Conservation (phyloP, 2,113 vertebrate genomes). For the Thamnaconus septentrionalis region DNA sequence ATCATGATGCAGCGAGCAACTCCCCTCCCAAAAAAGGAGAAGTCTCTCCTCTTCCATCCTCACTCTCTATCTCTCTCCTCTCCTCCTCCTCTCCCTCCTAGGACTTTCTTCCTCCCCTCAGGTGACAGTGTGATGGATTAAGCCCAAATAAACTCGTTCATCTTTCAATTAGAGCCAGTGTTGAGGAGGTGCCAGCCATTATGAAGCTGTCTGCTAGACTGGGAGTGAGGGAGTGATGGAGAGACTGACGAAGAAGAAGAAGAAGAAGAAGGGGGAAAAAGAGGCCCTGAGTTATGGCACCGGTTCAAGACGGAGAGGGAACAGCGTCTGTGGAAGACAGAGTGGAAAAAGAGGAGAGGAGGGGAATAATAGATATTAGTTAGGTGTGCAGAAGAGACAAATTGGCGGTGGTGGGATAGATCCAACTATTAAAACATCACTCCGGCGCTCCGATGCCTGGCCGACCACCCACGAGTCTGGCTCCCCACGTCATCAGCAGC, state of each 20-base stretch:
- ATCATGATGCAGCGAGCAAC: constrained; percentile 10
- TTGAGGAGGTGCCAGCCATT: constrained; percentile 73
- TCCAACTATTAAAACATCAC: constrained; percentile 59
- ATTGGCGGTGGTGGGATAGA: constrained; percentile 36
- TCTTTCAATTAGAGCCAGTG: constrained; percentile 76
- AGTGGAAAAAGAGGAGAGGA: constrained; percentile 25
- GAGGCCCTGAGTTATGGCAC: constrained; percentile 30
- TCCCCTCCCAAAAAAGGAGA: no score
- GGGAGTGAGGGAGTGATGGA: constrained; percentile 46
- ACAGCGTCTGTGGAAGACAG: constrained; percentile 29
- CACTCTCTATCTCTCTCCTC: constrained; percentile 29
- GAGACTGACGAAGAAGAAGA: constrained; percentile 23
- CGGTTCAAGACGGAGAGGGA: constrained; percentile 30
- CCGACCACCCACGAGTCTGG: constrained; percentile 31
- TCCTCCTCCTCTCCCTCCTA: constrained; percentile 26
- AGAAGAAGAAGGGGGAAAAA: no score
- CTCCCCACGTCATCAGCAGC: constrained; percentile 24
- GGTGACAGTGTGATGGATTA: constrained; percentile 79
- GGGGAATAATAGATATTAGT: constrained; percentile 6
- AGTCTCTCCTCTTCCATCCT: constrained; percentile 12
- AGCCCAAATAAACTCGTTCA: constrained; percentile 78
- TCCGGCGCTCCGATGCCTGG: constrained; percentile 22
- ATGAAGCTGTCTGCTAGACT: constrained; percentile 73
- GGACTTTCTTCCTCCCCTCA: constrained; percentile 48
- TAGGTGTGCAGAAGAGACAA: constrained; percentile 12